Evolutionary conservation across 2,797 vertebrate genomes (phyloP), one percentile per base, ranked within the genome.

Genomic region (Artibeus jamaicensis): DNA sequence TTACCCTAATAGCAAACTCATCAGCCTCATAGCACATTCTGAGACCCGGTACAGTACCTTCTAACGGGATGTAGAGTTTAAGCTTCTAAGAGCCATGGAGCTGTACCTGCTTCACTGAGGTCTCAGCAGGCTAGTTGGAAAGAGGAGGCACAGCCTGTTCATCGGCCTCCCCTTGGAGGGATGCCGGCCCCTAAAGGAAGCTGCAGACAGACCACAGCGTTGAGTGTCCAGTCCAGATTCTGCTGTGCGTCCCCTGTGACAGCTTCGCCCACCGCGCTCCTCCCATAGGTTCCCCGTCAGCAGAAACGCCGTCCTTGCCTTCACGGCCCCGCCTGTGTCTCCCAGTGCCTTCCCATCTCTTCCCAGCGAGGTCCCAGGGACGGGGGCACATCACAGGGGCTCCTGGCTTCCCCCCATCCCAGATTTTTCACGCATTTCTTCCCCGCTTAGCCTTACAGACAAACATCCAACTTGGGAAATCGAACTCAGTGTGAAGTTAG

Each of bases 321-420:
- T 0, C 0, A 4, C 19, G 10, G 32, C 21, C 2, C 14, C 7
- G 0, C 5, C 2, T 6, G 18, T 15, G 1, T 6, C 1, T 2
- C 9, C 21, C 6, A 7, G 0, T 0, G 9, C n/a, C 4, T 3
- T 0, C 10, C 34, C 34, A 59, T 16, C 24, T 71, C 46, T 82
- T 55, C 24, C 62, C 37, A 3, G 0, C 0, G 26, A 59, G 42
- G 74, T 14, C 67, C 1, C 26, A 12, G 26, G 34, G 4, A 1
- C 1, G 8, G 26, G 5, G 7, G 44, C 37, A 18, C 34, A 1
- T 1, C 6, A 1, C 7, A 16, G 8, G 3, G 10, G 21, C 39
- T n/a, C 42, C 68, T 50, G 59, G 37, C 11, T 48, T 44, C 7
- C n/a, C 62, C 21, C 9, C 18, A 11, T 85, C 46, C 65, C 37